Percentiles rank a stretch among this genome's conserved stretches.
These are phyloP conservation scores for Lontra canadensis DNA, from an alignment of 2,113 vertebrate genomes.

Conservation along the genomic window DNA sequence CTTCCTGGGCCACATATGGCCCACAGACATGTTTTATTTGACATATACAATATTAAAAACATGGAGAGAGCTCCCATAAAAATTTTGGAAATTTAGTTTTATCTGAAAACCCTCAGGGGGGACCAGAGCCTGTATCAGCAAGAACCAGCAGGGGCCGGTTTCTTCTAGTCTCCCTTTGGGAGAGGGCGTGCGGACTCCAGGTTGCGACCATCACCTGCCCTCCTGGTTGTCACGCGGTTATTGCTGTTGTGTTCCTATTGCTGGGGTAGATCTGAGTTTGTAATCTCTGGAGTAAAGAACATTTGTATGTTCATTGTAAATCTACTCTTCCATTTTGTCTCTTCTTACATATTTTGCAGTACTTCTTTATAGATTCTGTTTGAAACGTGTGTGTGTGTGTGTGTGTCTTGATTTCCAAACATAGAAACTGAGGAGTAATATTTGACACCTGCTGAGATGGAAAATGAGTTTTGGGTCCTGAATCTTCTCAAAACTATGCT, in stretches of 20 bases:
- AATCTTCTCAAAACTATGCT: neutral
- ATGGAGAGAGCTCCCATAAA: neutral
- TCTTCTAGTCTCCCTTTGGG: neutral
- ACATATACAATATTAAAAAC: too few relatives aligned
- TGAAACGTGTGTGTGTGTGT: neutral
- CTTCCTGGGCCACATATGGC: neutral
- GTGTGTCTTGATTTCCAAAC: neutral
- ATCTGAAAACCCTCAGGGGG: neutral
- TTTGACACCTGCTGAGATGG: neutral
- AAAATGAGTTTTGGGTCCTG: neutral
- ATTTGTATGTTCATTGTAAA: neutral
- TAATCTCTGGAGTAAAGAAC: neutral
- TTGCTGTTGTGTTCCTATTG: accelerated
- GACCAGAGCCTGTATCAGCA: accelerated
- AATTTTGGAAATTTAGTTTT: neutral
- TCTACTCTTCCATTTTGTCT: neutral
- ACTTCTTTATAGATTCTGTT: neutral
- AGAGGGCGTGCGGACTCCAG: neutral
- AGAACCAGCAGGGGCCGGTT: neutral
- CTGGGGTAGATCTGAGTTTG: too few relatives aligned
- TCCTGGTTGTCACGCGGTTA: too few relatives aligned
- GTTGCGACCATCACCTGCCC: too few relatives aligned
- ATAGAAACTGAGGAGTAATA: neutral
- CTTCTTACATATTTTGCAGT: neutral
- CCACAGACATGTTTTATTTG: neutral